Conservation (phyloP, 1,140 invertebrate genomes). For the Lasaia peninsularis region DNA sequence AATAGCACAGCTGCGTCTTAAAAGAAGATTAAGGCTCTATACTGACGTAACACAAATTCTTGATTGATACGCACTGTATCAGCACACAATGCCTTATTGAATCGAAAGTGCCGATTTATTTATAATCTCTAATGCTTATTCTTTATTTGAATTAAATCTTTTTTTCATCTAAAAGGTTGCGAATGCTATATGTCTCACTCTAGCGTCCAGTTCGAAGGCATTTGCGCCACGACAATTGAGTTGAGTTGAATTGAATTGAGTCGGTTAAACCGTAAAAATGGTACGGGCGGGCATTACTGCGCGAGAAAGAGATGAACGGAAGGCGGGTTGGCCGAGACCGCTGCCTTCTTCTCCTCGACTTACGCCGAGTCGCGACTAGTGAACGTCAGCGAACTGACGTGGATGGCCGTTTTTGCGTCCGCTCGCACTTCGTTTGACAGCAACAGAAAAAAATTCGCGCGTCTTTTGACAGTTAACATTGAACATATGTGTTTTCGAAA, state of each 20-base stretch:
- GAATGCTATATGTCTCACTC: constrained; percentile 66
- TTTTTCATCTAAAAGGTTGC: constrained; percentile 35
- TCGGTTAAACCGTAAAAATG: constrained; percentile 74
- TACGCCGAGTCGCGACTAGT: constrained; percentile 66
- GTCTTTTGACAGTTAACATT: constrained; percentile 49
- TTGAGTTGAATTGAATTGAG: constrained; percentile 77
- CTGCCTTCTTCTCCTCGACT: constrained; percentile 75
- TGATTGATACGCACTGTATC: constrained; percentile 46
- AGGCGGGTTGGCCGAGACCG: constrained; percentile 70
- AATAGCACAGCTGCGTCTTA: constrained; percentile 55
- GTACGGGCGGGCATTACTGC: constrained; percentile 63
- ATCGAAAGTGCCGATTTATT: not conserved
- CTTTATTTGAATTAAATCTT: not conserved
- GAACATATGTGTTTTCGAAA: constrained; percentile 55
- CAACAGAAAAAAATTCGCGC: constrained; percentile 63
- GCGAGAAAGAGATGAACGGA: constrained; percentile 71
- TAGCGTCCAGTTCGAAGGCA: constrained; percentile 73
- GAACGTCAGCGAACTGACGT: constrained; percentile 69
- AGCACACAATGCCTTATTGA: constrained; percentile 26
- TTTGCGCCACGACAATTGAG: constrained; percentile 76
- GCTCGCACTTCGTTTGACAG: constrained; percentile 52
- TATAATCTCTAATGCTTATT: not conserved
- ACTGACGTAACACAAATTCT: constrained; percentile 56
- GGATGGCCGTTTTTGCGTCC: constrained; percentile 52
- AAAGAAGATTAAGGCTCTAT: constrained; percentile 72